Base-by-base conservation (phyloP, 2,113 vertebrate genomes). In the Acinonyx jubatus region DNA sequence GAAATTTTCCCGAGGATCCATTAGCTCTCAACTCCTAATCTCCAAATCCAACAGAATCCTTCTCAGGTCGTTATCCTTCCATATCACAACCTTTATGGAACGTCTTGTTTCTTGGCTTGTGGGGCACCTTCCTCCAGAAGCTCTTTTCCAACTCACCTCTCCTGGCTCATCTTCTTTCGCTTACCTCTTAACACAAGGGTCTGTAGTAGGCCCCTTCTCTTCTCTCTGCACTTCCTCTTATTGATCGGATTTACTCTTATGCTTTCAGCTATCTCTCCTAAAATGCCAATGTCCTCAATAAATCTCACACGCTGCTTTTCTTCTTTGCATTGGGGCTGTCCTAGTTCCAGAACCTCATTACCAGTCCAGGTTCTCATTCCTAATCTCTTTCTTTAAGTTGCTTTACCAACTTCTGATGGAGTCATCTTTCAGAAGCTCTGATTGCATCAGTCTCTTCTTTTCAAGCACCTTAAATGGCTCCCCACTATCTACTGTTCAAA, bases 251-350 rank as follows among this genome's bases (percentile, higher is more conserved):
- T 86, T 18, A 33, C 68, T 78, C 78, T 29, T 41, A 38, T 13
- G 50, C 55, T 71, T 90, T 74, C 6, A 71, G 36, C 63, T 87
- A 8, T 92, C 82, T 57, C 61, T 14, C 48, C 19, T 14, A 76
- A 73, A 88, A 87, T 63, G 50, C 74, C 89, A 80, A 78, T 52
- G 69, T 69, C 69, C 81, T 87, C 33, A 21, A 66, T 41, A 81
- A 97, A 95, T 94, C 78, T 85, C 82, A 73, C 85, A 57, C 89
- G 81, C 81, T 73, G 95, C 95, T 93, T 93, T 94, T 97, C 97
- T 94, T 92, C 87, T 92, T 95, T 92, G 48, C 45, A 68, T 23
- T 55, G 81, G 92, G 85, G 89, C 65, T 66, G 91, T 80, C 85
- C 94, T 93, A 90, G 6, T 84, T 96, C 86, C 55, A 85, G 96